Conservation (phyloP, 2,888 invertebrate species). For the Pyrrhia umbra region DNA sequence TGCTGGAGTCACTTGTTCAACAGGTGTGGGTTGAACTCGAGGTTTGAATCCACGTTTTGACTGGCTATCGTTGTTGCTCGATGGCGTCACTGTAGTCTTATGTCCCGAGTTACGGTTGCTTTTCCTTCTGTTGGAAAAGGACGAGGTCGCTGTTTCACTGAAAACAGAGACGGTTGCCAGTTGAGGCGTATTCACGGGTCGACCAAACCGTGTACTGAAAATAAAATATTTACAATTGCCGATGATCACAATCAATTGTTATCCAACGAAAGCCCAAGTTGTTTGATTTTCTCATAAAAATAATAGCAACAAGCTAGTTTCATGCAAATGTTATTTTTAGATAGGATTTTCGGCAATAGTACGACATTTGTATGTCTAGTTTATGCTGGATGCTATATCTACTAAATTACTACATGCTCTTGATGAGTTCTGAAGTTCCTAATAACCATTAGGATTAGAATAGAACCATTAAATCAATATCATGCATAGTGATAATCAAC, state of each 20-base stretch:
- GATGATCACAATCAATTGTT: slow-evolving; percentile 47
- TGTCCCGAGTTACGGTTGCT: slow-evolving; percentile 83
- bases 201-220: slow-evolving; percentile 87
- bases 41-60: slow-evolving; percentile 93
- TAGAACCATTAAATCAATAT: not conserved
- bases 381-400: slow-evolving; percentile 3
- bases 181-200: slow-evolving; percentile 89
- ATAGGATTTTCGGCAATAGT: slow-evolving; percentile 67
- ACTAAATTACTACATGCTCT: slow-evolving; percentile 9
- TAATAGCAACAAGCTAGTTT: slow-evolving; percentile 27
- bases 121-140: slow-evolving; percentile 89
- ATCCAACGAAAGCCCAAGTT: slow-evolving; percentile 1
- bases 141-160: slow-evolving; percentile 90
- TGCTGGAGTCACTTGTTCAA: slow-evolving; percentile 87
- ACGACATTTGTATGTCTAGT: slow-evolving; percentile 40
- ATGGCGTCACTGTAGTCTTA: slow-evolving; percentile 83
- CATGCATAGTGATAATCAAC: not conserved
- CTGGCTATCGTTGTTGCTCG: slow-evolving; percentile 81
- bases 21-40: slow-evolving; percentile 90
- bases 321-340: slow-evolving; percentile 45
- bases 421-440: not conserved
- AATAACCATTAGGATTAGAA: too few relatives aligned
- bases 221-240: slow-evolving; percentile 72
- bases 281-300: not conserved
- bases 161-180: slow-evolving; percentile 92